Base-by-base conservation (phyloP, 1,140 invertebrate genomes). In the Phymastichus coffea region DNA sequence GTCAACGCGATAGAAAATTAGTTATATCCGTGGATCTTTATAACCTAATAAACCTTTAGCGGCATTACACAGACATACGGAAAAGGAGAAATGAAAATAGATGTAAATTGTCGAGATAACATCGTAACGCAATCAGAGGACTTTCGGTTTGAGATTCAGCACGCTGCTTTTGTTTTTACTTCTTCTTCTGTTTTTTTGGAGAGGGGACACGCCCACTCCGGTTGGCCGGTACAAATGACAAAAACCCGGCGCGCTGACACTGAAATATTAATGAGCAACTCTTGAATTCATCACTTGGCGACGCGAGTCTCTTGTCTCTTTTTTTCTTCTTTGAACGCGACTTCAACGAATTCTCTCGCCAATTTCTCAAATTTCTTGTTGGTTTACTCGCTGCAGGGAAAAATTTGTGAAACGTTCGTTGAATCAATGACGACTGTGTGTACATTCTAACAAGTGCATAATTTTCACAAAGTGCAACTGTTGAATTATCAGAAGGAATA, bases 241-340 rank as follows among this genome's bases (percentile, higher is more conserved):
- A 74, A 71, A 69, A 66, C 55, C 47, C 57, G 25, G 35, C 9
- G 44, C 47, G 46, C 51, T 71, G 71, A 71, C 70, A 66, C 65
- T 74, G 70, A 75, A 75, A 77, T 77, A 75, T 77, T 74, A 73
- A 71, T 72, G 68, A 67, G 57, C 60, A 63, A 46, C 63, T 70
- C 68, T 65, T 67, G 63, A 70, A 75, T 76, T 73, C 68, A 71
- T 76, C 69, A 69, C 40, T 37, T 17, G 12, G 17, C 4, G 33
- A 46, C 8, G 7, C 14, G 8, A 23, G 17, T 44, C 15, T 43
- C 17, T 14, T 44, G 9, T 14, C 1, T 44, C 19, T 44, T 22
- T 47, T 47, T 48, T 20, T 48, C 12, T 19, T 44, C 1, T 44
- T 23, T 20, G n/a, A n/a, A n/a, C n/a, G n/a, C n/a, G n/a, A n/a